Evolutionary conservation across 2,113 vertebrate species (phyloP).

Genomic region (Salvelinus namaycush): DNA sequence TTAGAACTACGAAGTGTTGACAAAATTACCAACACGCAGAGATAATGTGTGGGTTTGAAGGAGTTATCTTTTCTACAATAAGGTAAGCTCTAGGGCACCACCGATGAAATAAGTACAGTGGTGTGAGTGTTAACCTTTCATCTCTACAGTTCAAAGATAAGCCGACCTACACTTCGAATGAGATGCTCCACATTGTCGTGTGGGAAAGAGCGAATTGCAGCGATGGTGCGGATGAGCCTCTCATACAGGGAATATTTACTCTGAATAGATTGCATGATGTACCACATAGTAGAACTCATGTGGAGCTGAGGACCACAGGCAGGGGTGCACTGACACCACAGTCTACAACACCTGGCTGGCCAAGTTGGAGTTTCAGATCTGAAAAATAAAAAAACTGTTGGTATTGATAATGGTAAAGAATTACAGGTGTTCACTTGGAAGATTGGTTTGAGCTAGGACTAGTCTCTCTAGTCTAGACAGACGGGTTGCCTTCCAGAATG

Average conservation of each 20-base stretch:
- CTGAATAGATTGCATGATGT: conserved; percentile 96
- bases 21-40: too few species aligned
- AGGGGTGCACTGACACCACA: conserved; percentile 51
- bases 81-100: too few species aligned
- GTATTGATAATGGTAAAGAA: background rate
- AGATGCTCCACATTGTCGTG: conserved; percentile 96
- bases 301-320: conserved; percentile 70
- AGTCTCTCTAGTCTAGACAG: too few species aligned
- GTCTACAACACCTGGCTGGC: conserved; percentile 32
- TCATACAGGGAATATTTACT: conserved; percentile 96
- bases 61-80: too few species aligned
- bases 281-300: conserved; percentile 85
- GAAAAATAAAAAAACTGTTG: background rate
- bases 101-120: too few species aligned
- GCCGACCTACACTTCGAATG: conserved; percentile 83
- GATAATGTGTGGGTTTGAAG: too few species aligned
- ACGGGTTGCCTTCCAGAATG: too few species aligned
- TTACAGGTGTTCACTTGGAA: too few species aligned
- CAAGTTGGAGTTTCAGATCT: conserved; percentile 9
- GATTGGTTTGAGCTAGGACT: too few species aligned
- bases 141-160: too few species aligned
- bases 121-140: too few species aligned
- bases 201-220: conserved; percentile 92
- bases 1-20: too few species aligned
- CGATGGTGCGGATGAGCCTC: conserved; percentile 92